Base-by-base conservation (phyloP, 2,113 vertebrate genomes). In the Acinonyx jubatus region DNA sequence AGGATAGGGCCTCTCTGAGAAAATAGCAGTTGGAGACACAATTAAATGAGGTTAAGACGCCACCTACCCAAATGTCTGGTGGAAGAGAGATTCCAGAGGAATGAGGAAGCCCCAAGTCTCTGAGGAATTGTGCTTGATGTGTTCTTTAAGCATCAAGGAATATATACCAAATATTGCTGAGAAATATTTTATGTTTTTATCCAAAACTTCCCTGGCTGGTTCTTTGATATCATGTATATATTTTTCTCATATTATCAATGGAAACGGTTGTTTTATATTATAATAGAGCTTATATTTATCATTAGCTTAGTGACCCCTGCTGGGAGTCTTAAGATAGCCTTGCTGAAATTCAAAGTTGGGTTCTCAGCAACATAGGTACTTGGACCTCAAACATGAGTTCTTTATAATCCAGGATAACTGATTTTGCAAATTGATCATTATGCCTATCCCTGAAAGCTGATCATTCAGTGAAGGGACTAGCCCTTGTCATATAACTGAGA, bases 251-350 rank as follows among this genome's bases (percentile, higher is more conserved):
- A 21, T 33, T 79, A 45, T 92, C 73, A 36, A 10, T 74, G n/a
- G 71, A 91, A 93, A 45, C 31, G 25, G n/a, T 61, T 21, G 38
- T 52, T 82, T 14, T 0, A 0, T 12, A 33, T 52, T 69, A 13
- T 45, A 61, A 85, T 10, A 80, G 81, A 96, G 52, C 23, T 91
- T 78, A n/a, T 95, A 94, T 97, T 98, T 97, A 50, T 97, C 95
- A 98, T 98, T 98, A 97, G 90, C 68, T 98, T 98, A 97, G 97
- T 98, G 98, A 98, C 97, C 97, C 63, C 96, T 98, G 85, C 97
- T 98, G 98, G 98, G 91, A 98, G 79, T 71, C n/a, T 86, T 91
- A 94, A 89, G 61, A 96, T 96, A 96, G 97, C 94, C 81, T 89
- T 89, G 29, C 18, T 88, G 27, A 6, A n/a, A 85, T 79, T 80